phyloP scores from a whole-genome alignment of 92 coral and sea anemone species.

The Micromussa lordhowensis region DNA sequence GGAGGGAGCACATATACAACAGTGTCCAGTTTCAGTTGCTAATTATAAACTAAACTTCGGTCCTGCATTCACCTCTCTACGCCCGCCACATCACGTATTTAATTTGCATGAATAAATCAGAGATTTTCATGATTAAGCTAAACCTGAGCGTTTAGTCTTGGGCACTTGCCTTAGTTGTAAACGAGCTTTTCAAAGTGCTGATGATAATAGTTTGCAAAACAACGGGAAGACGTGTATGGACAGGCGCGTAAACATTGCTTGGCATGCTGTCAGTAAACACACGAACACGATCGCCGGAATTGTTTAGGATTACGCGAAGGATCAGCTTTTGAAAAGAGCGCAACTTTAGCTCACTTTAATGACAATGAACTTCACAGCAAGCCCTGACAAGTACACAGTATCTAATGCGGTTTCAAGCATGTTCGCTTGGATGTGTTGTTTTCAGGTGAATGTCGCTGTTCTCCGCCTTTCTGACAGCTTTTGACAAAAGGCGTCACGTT shows the following conservation, averaged over 20 bases:
- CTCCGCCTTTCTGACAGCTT: slow-evolving; percentile 96
- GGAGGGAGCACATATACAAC: slow-evolving; percentile 15
- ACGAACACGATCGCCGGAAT: slow-evolving; percentile 50
- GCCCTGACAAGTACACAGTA: slow-evolving; percentile 82
- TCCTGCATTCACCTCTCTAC: slow-evolving; percentile 19
- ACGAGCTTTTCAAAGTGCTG: slow-evolving; percentile 47
- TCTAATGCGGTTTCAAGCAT: slow-evolving; percentile 91
- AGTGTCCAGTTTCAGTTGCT: slow-evolving; percentile 54
- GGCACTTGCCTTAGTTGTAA: slow-evolving; percentile 40
- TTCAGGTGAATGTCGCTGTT: slow-evolving; percentile 89
- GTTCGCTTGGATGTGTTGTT: slow-evolving; percentile 92
- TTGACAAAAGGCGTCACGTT: slow-evolving; percentile 95
- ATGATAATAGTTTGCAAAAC: slow-evolving; percentile 56
- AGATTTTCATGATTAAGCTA: slow-evolving; percentile 24
- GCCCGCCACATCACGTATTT: slow-evolving; percentile 46
- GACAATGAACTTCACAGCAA: slow-evolving; percentile 77
- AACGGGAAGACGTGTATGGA: slow-evolving; percentile 68
- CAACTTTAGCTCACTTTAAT: slow-evolving; percentile 72
- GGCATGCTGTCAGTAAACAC: slow-evolving; percentile 56
- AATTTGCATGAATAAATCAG: slow-evolving; percentile 42
- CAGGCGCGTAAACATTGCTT: slow-evolving; percentile 74
- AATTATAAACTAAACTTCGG: slow-evolving; percentile 5
- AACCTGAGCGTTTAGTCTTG: slow-evolving; percentile 29
- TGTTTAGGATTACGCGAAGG: slow-evolving; percentile 31
- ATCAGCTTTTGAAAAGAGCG: slow-evolving; percentile 52